Conservation (phyloP, 2,888 invertebrate genomes). For the Dinocampus coccinellae region DNA sequence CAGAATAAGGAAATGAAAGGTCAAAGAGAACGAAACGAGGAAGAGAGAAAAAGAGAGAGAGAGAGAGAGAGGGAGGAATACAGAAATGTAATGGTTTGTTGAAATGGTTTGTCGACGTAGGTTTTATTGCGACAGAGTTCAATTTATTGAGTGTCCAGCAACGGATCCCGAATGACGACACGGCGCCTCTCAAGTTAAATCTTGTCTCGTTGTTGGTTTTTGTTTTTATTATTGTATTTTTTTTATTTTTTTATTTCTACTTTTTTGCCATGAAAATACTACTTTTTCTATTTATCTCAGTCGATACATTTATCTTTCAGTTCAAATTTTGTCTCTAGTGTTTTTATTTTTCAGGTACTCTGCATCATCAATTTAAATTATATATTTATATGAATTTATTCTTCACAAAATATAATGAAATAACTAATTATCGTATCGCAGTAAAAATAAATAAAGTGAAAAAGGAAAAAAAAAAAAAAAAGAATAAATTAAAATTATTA, state of each 20-base stretch:
- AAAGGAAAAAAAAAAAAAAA: too few species aligned
- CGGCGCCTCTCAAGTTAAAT: background rate
- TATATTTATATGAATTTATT: background rate
- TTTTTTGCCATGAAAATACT: background rate
- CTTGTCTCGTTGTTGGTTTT: conserved; percentile 8
- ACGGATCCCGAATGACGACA: conserved; percentile 28
- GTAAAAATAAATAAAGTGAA: too few species aligned
- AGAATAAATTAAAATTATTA: too few species aligned
- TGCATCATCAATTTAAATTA: too few species aligned
- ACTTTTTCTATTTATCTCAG: background rate
- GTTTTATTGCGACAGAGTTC: conserved; percentile 31
- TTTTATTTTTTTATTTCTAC: background rate
- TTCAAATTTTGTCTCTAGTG: background rate
- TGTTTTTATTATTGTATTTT: background rate
- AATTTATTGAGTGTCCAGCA: conserved; percentile 36
- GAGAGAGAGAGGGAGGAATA: conserved; percentile 5
- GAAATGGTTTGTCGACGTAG: conserved; percentile 17
- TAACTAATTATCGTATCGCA: background rate
- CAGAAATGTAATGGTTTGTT: conserved; percentile 27
- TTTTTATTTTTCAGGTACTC: background rate
- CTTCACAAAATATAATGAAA: background rate
- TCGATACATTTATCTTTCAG: background rate
- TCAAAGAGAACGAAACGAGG: too few species aligned
- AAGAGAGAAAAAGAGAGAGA: background rate
- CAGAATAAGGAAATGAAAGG: background rate